Evolutionary conservation across 2,888 invertebrate genomes (phyloP).

Genomic region (Parnassius smintheus): DNA sequence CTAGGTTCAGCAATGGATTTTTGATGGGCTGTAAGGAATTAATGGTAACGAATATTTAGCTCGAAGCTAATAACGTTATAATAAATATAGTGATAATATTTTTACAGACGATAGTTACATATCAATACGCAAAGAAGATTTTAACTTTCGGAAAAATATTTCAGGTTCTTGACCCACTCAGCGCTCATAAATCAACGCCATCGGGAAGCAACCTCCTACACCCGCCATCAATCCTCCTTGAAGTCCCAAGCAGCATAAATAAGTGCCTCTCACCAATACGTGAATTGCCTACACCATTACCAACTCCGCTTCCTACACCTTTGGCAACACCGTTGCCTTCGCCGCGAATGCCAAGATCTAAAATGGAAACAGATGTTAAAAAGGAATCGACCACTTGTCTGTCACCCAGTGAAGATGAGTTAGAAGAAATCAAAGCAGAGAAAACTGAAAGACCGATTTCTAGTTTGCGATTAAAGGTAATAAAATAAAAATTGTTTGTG

Average conservation of each 20-base stretch:
- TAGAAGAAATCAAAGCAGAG: constrained; percentile 66
- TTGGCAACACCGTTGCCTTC: constrained; percentile 84
- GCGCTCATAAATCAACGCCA: constrained; percentile 82
- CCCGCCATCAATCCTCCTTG: constrained; percentile 88
- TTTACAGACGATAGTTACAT: too few relatives aligned
- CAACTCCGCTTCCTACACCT: constrained; percentile 82
- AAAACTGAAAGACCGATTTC: constrained; percentile 57
- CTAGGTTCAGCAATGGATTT: too few relatives aligned
- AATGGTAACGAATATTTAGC: too few relatives aligned
- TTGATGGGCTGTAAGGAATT: too few relatives aligned
- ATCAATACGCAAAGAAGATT: too few relatives aligned
- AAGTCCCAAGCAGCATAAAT: constrained; percentile 87
- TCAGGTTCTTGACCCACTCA: constrained; percentile 85
- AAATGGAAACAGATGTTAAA: constrained; percentile 54
- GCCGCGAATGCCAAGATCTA: constrained; percentile 69
- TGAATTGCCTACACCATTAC: constrained; percentile 88
- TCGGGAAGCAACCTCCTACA: constrained; percentile 82
- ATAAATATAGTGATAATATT: too few relatives aligned
- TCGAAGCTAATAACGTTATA: too few relatives aligned
- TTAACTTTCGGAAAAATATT: constrained; percentile 24
- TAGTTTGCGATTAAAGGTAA: constrained; percentile 64
- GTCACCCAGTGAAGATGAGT: constrained; percentile 71
- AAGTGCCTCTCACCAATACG: constrained; percentile 90
- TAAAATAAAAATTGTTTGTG: neutral
- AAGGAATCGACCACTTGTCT: constrained; percentile 54